Conservation (phyloP, 2,888 invertebrate species). For the Synanthedon formicaeformis region DNA sequence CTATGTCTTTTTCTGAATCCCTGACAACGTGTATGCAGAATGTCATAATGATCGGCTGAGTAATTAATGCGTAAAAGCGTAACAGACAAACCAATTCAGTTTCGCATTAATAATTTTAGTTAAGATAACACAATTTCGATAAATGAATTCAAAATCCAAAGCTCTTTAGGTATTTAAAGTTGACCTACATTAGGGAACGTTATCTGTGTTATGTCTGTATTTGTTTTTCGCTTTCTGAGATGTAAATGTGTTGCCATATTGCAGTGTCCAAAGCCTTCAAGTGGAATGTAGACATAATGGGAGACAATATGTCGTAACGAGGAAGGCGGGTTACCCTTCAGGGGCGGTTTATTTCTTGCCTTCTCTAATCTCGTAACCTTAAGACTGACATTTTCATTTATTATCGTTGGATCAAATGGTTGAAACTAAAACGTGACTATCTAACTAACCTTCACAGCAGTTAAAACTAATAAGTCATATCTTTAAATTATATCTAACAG, state of each 20-base stretch:
- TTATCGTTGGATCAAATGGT: conserved; percentile 14
- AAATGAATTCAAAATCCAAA: too few relatives aligned
- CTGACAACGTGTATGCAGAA: too few relatives aligned
- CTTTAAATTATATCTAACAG: not conserved
- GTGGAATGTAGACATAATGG: conserved; percentile 16
- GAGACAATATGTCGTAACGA: conserved; percentile 24
- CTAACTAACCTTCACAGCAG: not conserved
- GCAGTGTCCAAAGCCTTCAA: not conserved
- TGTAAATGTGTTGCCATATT: not conserved
- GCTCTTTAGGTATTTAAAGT: too few relatives aligned
- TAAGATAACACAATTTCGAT: too few relatives aligned
- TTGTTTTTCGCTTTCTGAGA: not conserved
- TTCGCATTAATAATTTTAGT: too few relatives aligned
- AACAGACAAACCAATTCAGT: too few relatives aligned
- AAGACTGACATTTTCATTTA: conserved; percentile 20
- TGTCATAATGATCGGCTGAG: too few relatives aligned
- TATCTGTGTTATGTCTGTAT: too few relatives aligned
- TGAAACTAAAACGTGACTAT: not conserved
- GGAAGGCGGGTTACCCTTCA: conserved; percentile 8
- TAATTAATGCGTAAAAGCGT: too few relatives aligned
- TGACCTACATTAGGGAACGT: too few relatives aligned
- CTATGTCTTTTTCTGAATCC: too few relatives aligned
- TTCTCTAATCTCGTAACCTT: conserved; percentile 22
- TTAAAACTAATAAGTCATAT: not conserved
- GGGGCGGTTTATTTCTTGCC: conserved; percentile 13